Base-by-base conservation (phyloP, 2,797 vertebrate species). In the Nyctibius grandis region DNA sequence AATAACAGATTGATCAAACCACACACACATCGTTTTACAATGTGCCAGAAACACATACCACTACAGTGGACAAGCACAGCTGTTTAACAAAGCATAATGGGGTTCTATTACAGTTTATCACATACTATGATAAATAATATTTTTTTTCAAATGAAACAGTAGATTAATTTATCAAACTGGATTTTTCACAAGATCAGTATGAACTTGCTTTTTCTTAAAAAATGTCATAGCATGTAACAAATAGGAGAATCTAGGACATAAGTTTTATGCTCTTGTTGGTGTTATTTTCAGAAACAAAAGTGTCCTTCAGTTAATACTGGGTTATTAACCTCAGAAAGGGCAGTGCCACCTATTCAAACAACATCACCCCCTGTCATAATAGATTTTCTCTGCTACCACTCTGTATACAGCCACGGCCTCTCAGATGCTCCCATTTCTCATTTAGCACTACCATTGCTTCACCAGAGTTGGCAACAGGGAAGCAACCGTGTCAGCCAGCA, bases 321-420 rank as follows among this genome's bases (percentile, higher is more conserved):
- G 16, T 19, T 51, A 45, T 6, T 77, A 44, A 47, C 19, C 45
- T 61, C 48, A 42, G 33, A 44, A 68, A 28, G 6, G 44, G 15
- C 19, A 54, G 44, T 80, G 33, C 17, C 28, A 34, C 29, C 47
- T 19, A 33, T 12, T 59, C 51, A 47, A 70, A 80, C 34, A 81
- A 7, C 31, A 38, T 4, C 21, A 51, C 6, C 21, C 38, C 38
- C 44, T 5, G 2, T 1, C 34, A 33, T 8, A 45, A 42, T 0
- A 29, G 5, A n/a, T 56, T 34, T 75, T 59, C 57, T 60, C 65
- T 7, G 2, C 45, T 47, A 14, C 21, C 40, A 5, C 36, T 21
- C 31, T 44, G 4, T 44, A 50, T 6, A 13, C 8, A 68, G 3
- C 5, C 51, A 12, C 36, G 26, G 33, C 1, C 9, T 42, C 48